phyloP scores from a whole-genome alignment of 2,113 vertebrate species.

The Dascyllus trimaculatus region DNA sequence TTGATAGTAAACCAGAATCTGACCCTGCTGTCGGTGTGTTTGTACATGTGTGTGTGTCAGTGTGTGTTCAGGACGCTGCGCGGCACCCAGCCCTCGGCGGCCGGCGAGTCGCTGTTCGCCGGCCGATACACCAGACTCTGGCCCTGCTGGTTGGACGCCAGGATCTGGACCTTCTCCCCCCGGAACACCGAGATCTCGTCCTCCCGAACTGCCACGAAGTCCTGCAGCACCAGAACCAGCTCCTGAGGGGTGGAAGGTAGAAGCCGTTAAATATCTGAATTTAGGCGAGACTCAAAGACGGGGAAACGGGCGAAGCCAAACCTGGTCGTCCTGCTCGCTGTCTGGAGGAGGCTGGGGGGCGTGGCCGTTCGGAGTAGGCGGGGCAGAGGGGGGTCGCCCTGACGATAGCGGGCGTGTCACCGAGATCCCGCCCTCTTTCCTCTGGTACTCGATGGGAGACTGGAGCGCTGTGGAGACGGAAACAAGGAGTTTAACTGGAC shows the following conservation, averaged over 20 bases:
- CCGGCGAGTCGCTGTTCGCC: conserved; percentile 92
- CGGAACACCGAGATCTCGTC: conserved; percentile 97
- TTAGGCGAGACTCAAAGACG: background rate
- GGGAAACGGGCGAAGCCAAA: background rate
- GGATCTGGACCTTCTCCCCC: conserved; percentile 96
- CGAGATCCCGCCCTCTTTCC: conserved; percentile 87
- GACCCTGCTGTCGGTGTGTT: conserved; percentile 38
- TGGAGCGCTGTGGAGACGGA: conserved; percentile 88
- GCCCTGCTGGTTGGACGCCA: conserved; percentile 97
- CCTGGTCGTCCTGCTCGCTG: conserved; percentile 91
- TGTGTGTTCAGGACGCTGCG: conserved; percentile 88
- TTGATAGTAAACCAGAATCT: conserved; percentile 34
- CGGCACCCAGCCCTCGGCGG: conserved; percentile 98
- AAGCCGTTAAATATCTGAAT: background rate
- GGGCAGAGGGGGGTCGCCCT: conserved; percentile 86
- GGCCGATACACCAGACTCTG: conserved; percentile 98
- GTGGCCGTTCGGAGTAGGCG: conserved; percentile 94
- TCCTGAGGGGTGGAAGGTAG: conserved; percentile 60
- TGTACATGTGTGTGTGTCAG: conserved; percentile 60
- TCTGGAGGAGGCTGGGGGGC: conserved; percentile 88
- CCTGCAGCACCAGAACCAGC: conserved; percentile 92
- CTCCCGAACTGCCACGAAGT: conserved; percentile 97
- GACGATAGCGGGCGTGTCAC: conserved; percentile 88
- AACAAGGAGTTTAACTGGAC: background rate
- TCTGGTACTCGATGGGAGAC: conserved; percentile 97